Percentiles rank a stretch among this genome's conserved stretches.
These are phyloP conservation scores for Ammodytes dubius DNA, from an alignment of 2,113 vertebrate genomes.

Conservation along the genomic window DNA sequence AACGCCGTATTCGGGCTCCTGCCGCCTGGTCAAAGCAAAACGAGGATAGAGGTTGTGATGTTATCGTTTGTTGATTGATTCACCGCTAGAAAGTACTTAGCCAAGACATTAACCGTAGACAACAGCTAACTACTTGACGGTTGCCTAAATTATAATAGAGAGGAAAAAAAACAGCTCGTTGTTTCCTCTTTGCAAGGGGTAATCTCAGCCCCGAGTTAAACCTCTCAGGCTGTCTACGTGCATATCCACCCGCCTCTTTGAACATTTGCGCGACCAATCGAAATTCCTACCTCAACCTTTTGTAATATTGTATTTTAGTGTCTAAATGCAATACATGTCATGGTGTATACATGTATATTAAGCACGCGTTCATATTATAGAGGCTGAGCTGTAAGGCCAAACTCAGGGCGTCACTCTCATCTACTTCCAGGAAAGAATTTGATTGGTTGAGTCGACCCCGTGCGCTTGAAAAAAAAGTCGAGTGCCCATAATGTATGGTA, in stretches of 20 bases:
- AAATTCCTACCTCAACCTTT: background rate
- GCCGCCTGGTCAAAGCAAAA: background rate
- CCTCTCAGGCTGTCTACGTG: constrained; percentile 41
- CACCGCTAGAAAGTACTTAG: background rate
- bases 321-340: background rate
- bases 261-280: background rate
- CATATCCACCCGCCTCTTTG: no score
- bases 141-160: background rate
- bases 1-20: background rate
- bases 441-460: constrained; percentile 51
- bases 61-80: background rate
- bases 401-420: rapidly evolving
- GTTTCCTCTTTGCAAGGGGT: constrained; percentile 31
- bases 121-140: constrained; percentile 13
- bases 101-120: constrained; percentile 14
- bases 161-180: constrained; percentile 30
- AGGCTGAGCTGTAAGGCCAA: background rate
- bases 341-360: rapidly evolving
- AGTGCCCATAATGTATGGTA: background rate
- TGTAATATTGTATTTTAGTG: rapidly evolving
- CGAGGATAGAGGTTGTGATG: background rate
- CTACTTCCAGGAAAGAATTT: rapidly evolving
- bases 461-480: constrained; percentile 18
- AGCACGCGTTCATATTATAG: rapidly evolving
- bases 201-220: rapidly evolving